These are phyloP conservation scores for Habrosyne pyritoides DNA, from an alignment of 2,888 invertebrate species.

Conservation along the genomic window DNA sequence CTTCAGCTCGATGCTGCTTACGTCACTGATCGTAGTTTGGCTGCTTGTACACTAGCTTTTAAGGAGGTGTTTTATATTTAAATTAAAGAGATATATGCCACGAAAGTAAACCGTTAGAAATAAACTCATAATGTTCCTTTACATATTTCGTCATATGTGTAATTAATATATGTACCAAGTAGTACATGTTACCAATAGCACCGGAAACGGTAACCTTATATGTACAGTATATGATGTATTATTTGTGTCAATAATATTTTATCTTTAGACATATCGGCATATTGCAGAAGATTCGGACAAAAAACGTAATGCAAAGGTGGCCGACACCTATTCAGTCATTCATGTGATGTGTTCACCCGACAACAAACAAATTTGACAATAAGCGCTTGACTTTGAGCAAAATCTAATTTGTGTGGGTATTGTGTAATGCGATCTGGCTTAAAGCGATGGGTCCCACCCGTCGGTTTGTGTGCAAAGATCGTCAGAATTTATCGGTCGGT, in stretches of 20 bases:
- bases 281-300: conserved; percentile 25
- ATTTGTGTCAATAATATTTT: background rate
- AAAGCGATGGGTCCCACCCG: conserved; percentile 46
- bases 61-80: background rate
- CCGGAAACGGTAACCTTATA: background rate
- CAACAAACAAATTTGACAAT: conserved; percentile 78
- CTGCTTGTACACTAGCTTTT: background rate
- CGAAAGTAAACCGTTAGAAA: background rate
- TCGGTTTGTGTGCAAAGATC: conserved; percentile 61
- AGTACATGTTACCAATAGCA: background rate
- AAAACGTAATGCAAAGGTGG: conserved; percentile 70
- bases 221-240: background rate
- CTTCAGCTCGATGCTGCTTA: conserved; percentile 75
- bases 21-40: conserved; percentile 57
- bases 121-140: background rate
- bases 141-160: background rate
- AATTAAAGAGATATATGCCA: background rate
- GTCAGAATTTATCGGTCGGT: conserved; percentile 76
- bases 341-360: conserved; percentile 72
- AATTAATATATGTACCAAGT: background rate
- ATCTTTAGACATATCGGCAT: conserved; percentile 8
- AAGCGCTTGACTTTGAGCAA: conserved; percentile 80
- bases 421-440: conserved; percentile 75
- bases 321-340: conserved; percentile 73
- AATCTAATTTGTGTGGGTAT: conserved; percentile 83